Evolutionary conservation across 2,797 vertebrate species (phyloP), one percentile per base, ranked within the genome.

Genomic region (Gymnodraco acuticeps): DNA sequence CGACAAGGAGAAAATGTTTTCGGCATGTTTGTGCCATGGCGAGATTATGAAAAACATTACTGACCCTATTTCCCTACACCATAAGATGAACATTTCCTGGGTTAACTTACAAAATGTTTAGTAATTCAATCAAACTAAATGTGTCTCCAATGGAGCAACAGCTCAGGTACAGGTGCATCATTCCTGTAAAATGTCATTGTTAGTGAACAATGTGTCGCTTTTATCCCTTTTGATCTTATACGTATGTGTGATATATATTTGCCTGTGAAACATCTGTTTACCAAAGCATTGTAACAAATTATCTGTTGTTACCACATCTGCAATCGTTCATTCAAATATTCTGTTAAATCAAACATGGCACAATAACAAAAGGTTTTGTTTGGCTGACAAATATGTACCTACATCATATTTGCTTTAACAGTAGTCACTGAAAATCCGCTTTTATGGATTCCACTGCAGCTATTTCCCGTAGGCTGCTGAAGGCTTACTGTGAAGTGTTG

Each of bases 401-500:
- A 19, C 5, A 46, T 50, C n/a, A 31, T 16, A 10, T 10, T 45
- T 55, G 23, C 42, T 54, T 13, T 54, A 38, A 42, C 13, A 13
- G 46, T 38, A 27, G 27, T 67, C 9, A 15, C 12, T 55, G 2
- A 45, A 33, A 51, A 8, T 50, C 7, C 3, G 2, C 10, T 10
- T 43, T 19, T 14, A 42, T 70, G 4, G 63, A 45, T 43, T 38
- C 12, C 56, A 42, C 54, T 23, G 8, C 13, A 54, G 11, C 16
- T 51, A 2, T 63, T 59, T 54, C 38, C 42, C 4, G 17, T 41
- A 8, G 14, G 23, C 19, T 16, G 58, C 59, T 56, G 31, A 67
- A 33, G 41, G 46, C 51, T 72, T 3, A 42, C 14, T 63, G 55
- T 59, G 53, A 67, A 47, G 14, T 60, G 23, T 33, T 75, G 41